A percentile compares a stretch with the other conserved stretches of the same genome.
Conservation (phyloP, 2,113 vertebrate genomes). For the Laticauda colubrina region DNA sequence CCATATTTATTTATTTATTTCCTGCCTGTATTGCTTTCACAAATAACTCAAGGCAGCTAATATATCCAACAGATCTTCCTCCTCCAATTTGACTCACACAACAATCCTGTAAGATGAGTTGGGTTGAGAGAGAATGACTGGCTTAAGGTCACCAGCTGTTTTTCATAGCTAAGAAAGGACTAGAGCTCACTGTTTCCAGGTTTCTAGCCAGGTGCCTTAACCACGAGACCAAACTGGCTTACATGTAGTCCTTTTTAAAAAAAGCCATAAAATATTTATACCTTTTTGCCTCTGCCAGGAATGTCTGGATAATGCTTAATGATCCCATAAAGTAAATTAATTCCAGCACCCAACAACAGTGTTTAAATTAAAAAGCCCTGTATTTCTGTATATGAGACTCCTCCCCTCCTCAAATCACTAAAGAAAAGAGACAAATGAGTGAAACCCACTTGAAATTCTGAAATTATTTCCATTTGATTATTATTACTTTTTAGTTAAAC, state of each 20-base stretch:
- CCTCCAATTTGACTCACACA: no score
- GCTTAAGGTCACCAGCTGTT: no score
- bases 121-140: no score
- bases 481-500: neutral
- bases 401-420: neutral
- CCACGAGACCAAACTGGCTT: no score
- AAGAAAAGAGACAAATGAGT: neutral
- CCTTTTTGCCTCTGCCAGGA: slow-evolving; percentile 32
- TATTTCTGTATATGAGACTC: neutral
- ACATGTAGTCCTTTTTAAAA: neutral
- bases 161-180: no score
- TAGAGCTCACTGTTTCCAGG: no score
- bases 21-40: no score
- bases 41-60: no score
- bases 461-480: slow-evolving; percentile 17
- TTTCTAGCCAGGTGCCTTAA: no score
- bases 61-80: no score
- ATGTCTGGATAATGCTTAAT: slow-evolving; percentile 20
- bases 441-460: slow-evolving; percentile 4
- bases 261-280: slow-evolving; percentile 17
- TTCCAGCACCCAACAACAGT: neutral
- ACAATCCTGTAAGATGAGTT: no score
- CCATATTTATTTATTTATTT: neutral
- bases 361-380: slow-evolving; percentile 21
- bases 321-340: slow-evolving; percentile 41